These are phyloP conservation scores for Acanthurus lineatus DNA, from an alignment of 2,797 vertebrate species.

Conservation along the genomic window DNA sequence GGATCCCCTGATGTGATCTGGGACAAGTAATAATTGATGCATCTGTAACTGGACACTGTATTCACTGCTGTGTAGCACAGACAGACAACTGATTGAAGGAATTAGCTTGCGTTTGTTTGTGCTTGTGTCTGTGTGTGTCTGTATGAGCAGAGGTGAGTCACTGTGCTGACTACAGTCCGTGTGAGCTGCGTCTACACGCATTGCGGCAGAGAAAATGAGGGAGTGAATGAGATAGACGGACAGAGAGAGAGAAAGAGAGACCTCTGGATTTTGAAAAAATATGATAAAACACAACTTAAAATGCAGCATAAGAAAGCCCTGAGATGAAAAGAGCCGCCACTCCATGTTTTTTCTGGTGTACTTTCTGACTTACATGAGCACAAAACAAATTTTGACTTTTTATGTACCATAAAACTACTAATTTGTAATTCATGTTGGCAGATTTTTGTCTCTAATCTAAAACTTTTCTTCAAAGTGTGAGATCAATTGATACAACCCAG, in stretches of 20 bases:
- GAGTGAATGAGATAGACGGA: conserved; percentile 38
- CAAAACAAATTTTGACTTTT: neutral
- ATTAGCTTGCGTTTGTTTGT: conserved; percentile 26
- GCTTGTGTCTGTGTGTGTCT: conserved; percentile 36
- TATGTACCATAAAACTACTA: neutral
- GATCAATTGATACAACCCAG: neutral
- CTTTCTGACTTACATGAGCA: neutral
- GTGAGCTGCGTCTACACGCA: conserved; percentile 69
- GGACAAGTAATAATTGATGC: conserved; percentile 80
- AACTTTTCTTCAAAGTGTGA: neutral
- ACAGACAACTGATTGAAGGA: conserved; percentile 34
- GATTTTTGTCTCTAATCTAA: neutral
- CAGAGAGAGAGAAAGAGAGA: conserved; percentile 45
- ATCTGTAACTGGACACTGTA: conserved; percentile 74
- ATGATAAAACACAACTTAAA: conserved; percentile 5
- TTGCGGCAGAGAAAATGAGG: conserved; percentile 68
- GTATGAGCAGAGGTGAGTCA: conserved; percentile 78
- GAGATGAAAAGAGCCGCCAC: neutral
- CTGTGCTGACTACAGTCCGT: conserved; percentile 62
- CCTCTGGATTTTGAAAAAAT: conserved; percentile 26
- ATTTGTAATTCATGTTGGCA: neutral
- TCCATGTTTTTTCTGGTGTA: neutral
- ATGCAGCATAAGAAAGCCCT: neutral
- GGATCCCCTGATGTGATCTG: conserved; percentile 75
- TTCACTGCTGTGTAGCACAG: conserved; percentile 58